Evolutionary conservation across 2,888 invertebrate species (phyloP), one percentile per base, ranked within the genome.

Genomic region (Anthophora plumipes): DNA sequence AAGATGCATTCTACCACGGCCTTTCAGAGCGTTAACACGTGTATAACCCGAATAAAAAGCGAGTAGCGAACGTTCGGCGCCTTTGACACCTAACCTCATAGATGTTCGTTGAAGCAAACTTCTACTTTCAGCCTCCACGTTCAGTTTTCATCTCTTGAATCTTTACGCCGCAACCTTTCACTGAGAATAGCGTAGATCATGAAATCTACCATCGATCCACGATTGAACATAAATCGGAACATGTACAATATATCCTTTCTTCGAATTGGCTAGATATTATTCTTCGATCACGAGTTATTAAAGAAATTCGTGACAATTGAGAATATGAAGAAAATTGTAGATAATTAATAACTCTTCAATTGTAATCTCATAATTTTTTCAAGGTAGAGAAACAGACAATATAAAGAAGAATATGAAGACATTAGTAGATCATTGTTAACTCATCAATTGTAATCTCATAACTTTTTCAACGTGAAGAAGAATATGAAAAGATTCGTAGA

Each of bases 11-110:
- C 68, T 66, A 57, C 37, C 50, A 14, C 12, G 14, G 17, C 60
- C 41, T 43, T 75, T 75, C 50, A 54, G 63, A 57, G 41, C 68
- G 48, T 20, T 50, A 67, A 59, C 68, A 55, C 68, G 68, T 57
- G 81, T 63, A 72, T 59, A n/a, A n/a, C 57, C 37, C 55, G 61
- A n/a, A 39, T 70, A 80, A 74, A 80, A 80, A 81, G 46, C 50
- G 67, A 67, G 55, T 63, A 55, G 68, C 37, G 61, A 66, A 71
- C 39, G 68, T 66, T 77, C 82, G 82, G 82, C 70, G 41, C 77
- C 77, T 82, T 82, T 82, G 77, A 82, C 82, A 82, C 82, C 82
- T 77, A 67, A 39, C 31, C 55, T 77, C 60, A 70, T 82, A 69
- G 69, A 82, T 54, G 75, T 66, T 64, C 73, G 66, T 46, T 73